phyloP scores from a whole-genome alignment of 2,797 vertebrate genomes.

The Lepidocolaptes lacrymiger region DNA sequence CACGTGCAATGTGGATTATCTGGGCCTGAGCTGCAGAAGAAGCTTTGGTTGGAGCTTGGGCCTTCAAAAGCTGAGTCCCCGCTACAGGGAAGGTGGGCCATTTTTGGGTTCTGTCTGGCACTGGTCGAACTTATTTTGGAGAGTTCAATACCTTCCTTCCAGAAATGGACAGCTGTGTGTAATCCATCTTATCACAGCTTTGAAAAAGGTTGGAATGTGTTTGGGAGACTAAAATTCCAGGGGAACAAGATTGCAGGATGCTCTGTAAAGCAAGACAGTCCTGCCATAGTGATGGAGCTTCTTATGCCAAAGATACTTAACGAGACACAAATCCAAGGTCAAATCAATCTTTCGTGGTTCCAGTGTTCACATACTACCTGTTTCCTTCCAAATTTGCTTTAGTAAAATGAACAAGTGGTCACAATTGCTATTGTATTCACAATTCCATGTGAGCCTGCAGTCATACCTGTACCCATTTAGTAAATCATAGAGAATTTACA shows the following conservation, averaged over 20 bases:
- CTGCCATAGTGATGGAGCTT: not conserved
- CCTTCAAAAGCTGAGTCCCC: not conserved
- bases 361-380: not conserved
- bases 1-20: fast-evolving
- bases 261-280: not conserved
- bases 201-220: not conserved
- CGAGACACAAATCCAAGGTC: not conserved
- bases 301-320: not conserved
- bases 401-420: not conserved
- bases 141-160: not conserved
- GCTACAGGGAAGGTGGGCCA: not conserved
- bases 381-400: not conserved
- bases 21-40: not conserved
- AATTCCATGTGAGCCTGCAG: not conserved
- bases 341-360: not conserved
- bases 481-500: not conserved
- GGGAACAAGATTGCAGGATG: not conserved
- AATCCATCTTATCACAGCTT: not conserved
- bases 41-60: not conserved
- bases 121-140: not conserved
- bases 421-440: not conserved
- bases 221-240: not conserved
- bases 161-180: not conserved
- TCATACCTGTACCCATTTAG: not conserved
- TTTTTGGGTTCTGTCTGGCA: not conserved